Evolutionary conservation across 2,113 vertebrate genomes (phyloP).

Genomic region (Euleptes europaea): DNA sequence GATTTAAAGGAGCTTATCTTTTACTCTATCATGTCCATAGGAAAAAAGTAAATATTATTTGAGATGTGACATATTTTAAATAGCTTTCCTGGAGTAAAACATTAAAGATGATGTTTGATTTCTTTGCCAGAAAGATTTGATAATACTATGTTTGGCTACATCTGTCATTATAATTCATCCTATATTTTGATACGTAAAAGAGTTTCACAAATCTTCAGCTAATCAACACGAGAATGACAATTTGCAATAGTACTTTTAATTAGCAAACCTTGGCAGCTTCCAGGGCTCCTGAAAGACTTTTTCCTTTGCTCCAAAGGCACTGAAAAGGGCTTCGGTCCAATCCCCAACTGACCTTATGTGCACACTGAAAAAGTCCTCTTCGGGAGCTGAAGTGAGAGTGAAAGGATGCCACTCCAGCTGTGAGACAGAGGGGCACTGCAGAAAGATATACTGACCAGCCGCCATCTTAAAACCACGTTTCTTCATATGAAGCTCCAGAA

Average conservation of each 20-base stretch:
- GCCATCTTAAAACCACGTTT: conserved; percentile 78
- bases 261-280: conserved; percentile 76
- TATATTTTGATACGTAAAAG: not conserved
- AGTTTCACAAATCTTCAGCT: not conserved
- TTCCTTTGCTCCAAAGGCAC: conserved; percentile 65
- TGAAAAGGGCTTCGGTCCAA: conserved; percentile 76
- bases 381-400: conserved; percentile 81
- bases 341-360: conserved; percentile 74
- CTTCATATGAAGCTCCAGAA: conserved; percentile 81
- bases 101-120: not conserved
- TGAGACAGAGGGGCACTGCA: conserved; percentile 78
- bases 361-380: conserved; percentile 81
- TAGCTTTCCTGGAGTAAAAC: not conserved
- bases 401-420: conserved; percentile 83
- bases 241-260: not conserved
- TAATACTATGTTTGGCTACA: not conserved
- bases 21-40: not conserved
- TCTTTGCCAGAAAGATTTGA: not conserved
- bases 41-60: not conserved
- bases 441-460: conserved; percentile 78
- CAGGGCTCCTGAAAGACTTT: conserved; percentile 49
- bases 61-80: not conserved
- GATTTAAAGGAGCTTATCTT: not conserved
- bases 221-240: conserved; percentile 4
- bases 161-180: conserved; percentile 1